Base-by-base conservation (phyloP, 2,797 vertebrate species). In the Luscinia megarhynchos region DNA sequence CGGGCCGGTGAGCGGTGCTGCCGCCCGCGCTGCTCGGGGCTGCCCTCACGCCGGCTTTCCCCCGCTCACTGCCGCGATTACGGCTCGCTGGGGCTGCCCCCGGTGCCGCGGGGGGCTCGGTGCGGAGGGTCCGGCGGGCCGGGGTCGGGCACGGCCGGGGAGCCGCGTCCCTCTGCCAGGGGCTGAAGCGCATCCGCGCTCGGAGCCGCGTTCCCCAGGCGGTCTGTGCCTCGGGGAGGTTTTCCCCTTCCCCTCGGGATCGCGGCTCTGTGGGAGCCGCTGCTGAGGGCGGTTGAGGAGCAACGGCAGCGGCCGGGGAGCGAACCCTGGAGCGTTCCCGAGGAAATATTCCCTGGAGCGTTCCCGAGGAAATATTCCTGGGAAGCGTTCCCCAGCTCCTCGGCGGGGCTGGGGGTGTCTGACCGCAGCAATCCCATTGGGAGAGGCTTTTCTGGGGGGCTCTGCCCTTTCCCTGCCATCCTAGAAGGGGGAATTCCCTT, bases 231-330 rank as follows among this genome's bases (percentile, higher is more conserved):
- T 4, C 15, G 8, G 4, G 57, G 26, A 32, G 62, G 14, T 29
- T 53, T 17, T 13, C 32, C 27, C 23, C 32, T 23, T 41, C 36
- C 10, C 12, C 11, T 32, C 6, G 8, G 57, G 10, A 17, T 59
- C 15, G 6, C 38, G 0, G 1, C 9, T 40, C 23, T 0, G 19
- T 2, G 51, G 20, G n/a, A 48, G 50, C 12, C 12, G 24, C 1
- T 34, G 69, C 81, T 51, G 21, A 2, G 62, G 32, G 62, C 70
- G 45, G 38, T 41, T 34, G 0, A 12, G 7, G 32, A 54, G 67
- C 24, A 15, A 10, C 3, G 2, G 26, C 50, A 4, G 12, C 1
- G 3, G 29, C 13, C 13, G n/a, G 30, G 46, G 4, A n/a, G 38
- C 23, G 63, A 3, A 38, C 45, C 38, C 45, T 1, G 70, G 20